Evolutionary conservation across 35 echinoderm and acorn worm species (phyloP), one percentile per base, ranked within the genome.

Genomic region (Apostichopus japonicus): DNA sequence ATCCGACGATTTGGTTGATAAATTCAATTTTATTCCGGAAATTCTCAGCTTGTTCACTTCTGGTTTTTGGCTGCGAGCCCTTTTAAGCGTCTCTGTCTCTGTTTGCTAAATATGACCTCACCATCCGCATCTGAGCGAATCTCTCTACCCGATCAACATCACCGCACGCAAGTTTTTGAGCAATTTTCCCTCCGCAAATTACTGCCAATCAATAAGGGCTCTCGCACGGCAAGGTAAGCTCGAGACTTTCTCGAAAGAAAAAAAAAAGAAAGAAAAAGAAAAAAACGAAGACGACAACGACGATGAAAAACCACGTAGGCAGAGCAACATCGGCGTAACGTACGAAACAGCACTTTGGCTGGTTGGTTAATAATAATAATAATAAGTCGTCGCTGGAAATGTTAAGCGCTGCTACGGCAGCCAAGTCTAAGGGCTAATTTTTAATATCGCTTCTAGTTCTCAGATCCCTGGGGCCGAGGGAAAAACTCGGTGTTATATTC

Each of bases 191-290:
- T 84, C 54, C 56, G 81, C 81, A 84, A 84, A 84, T 84, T 56
- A 57, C 81, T 84, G 81, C 81, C 81, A 84, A 84, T 84, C 81
- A 84, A 84, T 84, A 84, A 56, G 17, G 81, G n/a, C 13, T 84
- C n/a, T 84, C 81, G 15, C 81, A 57, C 54, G 55, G 81, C 81
- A 58, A 57, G 55, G 81, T 57, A 84, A 58, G 81, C 2, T 80
- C 57, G 57, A 61, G 57, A 61, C 57, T 61, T 44, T 1, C 33
- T 44, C 33, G 33, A 3, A 44, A 44, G 33, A 44, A 44, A 44
- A 44, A 44, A 44, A 44, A 44, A 44, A 44, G 33, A 44, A 1
- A 33, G 1, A 33, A 33, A 33, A 44, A 44, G 33, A 44, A 44
- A 44, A 44, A 44, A 3, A 44, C 33, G 33, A 44, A 44, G 33